A percentile compares a stretch with the other conserved stretches of the same genome.
Evolutionary conservation across 2,888 invertebrate genomes (phyloP).

Genomic region (Dorcus parallelipipedus): DNA sequence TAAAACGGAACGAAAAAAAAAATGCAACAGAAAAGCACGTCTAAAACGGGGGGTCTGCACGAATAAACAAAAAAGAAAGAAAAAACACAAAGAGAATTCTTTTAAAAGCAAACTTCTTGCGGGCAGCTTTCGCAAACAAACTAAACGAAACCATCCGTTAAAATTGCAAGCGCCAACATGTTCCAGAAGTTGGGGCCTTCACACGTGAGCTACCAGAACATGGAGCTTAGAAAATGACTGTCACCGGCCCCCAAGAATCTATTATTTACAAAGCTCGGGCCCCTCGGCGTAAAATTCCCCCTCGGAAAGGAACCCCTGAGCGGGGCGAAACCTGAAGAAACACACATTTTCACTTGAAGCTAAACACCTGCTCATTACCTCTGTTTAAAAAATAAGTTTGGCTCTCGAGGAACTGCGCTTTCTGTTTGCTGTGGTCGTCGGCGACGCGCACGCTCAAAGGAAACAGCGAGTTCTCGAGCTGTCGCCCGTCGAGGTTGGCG

Average conservation of each 20-base stretch:
- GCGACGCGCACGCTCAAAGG: constrained; percentile 76
- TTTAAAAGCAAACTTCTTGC: no score
- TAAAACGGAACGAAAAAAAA: background rate
- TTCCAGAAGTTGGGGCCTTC: background rate
- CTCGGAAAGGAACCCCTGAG: constrained; percentile 13
- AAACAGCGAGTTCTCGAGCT: constrained; percentile 80
- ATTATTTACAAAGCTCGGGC: constrained; percentile 20
- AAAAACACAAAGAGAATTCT: no score
- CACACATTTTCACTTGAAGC: background rate
- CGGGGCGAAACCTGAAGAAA: constrained; percentile 14
- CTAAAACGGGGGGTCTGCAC: background rate
- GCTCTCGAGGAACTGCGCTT: constrained; percentile 51
- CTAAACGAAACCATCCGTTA: background rate
- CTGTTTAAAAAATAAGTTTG: constrained; percentile 16
- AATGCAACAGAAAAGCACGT: background rate
- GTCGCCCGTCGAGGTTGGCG: constrained; percentile 76
- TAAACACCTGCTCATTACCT: constrained; percentile 10
- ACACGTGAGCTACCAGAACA: constrained; percentile 29
- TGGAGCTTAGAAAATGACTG: constrained; percentile 39
- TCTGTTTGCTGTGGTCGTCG: constrained; percentile 81
- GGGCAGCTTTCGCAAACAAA: background rate
- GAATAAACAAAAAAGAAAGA: background rate
- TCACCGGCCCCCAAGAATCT: constrained; percentile 43
- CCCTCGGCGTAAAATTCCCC: constrained; percentile 19
- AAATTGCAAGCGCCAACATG: background rate